Conservation (phyloP, 2,888 invertebrate genomes). For the Erebia aethiops region DNA sequence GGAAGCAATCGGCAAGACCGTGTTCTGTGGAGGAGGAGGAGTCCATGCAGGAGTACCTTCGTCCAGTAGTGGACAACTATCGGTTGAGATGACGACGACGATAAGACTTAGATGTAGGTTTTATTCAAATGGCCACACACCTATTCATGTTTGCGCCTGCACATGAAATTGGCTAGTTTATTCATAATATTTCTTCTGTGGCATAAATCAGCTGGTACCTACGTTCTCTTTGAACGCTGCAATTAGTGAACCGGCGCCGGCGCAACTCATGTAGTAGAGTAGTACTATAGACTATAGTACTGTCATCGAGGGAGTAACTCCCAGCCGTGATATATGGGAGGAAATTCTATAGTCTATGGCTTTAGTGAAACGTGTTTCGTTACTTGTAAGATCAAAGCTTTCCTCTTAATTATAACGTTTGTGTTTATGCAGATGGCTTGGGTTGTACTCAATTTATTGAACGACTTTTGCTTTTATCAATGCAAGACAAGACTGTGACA, state of each 20-base stretch:
- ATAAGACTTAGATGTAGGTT: not conserved
- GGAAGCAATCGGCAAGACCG: too few species aligned
- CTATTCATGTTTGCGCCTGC: not conserved
- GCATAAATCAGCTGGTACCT: not conserved
- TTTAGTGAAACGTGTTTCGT: slow-evolving; percentile 15
- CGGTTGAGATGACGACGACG: not conserved
- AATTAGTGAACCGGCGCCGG: not conserved
- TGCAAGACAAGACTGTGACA: not conserved
- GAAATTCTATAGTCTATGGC: slow-evolving; percentile 31
- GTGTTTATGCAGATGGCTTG: slow-evolving; percentile 6
- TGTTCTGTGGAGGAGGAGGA: too few species aligned
- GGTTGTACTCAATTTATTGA: not conserved
- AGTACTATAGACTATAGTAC: slow-evolving; percentile 34
- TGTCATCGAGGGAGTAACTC: slow-evolving; percentile 32
- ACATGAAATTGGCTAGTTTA: not conserved
- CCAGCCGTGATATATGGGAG: slow-evolving; percentile 33
- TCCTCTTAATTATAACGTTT: slow-evolving; percentile 12
- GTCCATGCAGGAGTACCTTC: too few species aligned
- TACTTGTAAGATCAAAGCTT: slow-evolving; percentile 17
- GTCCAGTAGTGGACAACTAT: too few species aligned
- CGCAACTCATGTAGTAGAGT: not conserved
- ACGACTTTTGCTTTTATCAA: not conserved
- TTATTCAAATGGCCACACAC: not conserved
- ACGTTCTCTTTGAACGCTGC: not conserved
- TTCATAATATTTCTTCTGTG: not conserved